Percentiles rank a stretch among this genome's conserved stretches.
Evolutionary conservation across 2,888 invertebrate genomes (phyloP).

Genomic region (Hesperia comma): DNA sequence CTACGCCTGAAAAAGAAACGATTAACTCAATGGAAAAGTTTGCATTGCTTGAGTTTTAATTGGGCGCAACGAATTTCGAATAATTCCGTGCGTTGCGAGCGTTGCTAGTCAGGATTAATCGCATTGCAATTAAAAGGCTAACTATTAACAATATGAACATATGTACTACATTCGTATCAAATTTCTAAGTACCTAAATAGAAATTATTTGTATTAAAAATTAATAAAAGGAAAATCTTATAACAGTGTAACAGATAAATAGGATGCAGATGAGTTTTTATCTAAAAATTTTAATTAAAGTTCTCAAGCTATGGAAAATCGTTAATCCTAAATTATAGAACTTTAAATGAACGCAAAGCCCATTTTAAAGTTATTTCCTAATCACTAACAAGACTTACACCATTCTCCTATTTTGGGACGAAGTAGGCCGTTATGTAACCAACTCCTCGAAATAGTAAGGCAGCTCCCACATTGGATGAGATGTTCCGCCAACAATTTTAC

Average conservation of each 20-base stretch:
- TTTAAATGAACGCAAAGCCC: neutral
- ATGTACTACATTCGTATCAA: no score
- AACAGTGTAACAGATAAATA: no score
- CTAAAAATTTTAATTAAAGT: no score
- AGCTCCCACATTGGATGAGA: neutral
- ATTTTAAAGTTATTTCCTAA: neutral
- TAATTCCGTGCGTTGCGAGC: neutral
- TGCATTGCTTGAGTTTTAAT: slow-evolving; percentile 4
- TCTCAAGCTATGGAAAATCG: no score
- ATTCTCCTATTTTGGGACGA: slow-evolving; percentile 6
- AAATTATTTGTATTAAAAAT: no score
- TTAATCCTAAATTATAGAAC: no score
- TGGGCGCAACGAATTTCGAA: neutral
- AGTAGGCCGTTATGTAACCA: slow-evolving; percentile 14
- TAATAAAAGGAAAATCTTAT: no score
- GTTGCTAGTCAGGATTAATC: neutral
- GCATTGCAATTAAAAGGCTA: neutral
- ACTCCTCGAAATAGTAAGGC: neutral
- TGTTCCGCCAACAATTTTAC: no score
- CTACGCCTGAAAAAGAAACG: slow-evolving; percentile 31
- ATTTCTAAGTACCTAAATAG: no score
- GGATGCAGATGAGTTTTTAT: no score
- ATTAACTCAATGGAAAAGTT: slow-evolving; percentile 12
- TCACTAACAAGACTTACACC: slow-evolving; percentile 2
- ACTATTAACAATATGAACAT: no score